Evolutionary conservation across 2,888 invertebrate species (phyloP).

Genomic region (Lapara coniferarum): DNA sequence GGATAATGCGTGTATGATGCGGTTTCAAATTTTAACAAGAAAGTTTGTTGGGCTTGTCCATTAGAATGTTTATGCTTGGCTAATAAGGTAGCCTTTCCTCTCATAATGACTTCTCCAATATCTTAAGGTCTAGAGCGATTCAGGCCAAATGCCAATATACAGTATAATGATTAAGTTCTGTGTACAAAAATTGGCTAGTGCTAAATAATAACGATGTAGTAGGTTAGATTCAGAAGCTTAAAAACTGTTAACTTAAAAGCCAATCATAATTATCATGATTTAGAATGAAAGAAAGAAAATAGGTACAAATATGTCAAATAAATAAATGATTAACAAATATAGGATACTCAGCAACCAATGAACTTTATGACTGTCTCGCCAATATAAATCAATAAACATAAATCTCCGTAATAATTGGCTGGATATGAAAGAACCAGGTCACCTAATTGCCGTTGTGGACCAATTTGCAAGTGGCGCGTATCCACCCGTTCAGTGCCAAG

Average conservation of each 20-base stretch:
- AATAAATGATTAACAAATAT: too few species aligned
- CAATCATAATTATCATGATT: too few species aligned
- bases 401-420: conserved; percentile 18
- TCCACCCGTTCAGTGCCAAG: conserved; percentile 2
- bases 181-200: too few species aligned
- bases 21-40: background rate
- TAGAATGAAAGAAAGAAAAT: too few species aligned
- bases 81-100: background rate
- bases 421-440: conserved; percentile 18
- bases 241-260: too few species aligned
- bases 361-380: background rate
- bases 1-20: background rate
- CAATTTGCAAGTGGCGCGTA: conserved; percentile 14
- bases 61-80: background rate
- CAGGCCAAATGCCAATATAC: background rate
- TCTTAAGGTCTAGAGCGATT: background rate
- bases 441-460: conserved; percentile 22
- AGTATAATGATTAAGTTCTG: too few species aligned
- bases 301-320: too few species aligned
- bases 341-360: background rate
- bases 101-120: background rate
- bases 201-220: too few species aligned
- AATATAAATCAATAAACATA: conserved; percentile 2
- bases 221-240: too few species aligned
- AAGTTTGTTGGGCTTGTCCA: background rate